phyloP scores from a whole-genome alignment of 2,888 invertebrate species.

The Oscheius sp. region DNA sequence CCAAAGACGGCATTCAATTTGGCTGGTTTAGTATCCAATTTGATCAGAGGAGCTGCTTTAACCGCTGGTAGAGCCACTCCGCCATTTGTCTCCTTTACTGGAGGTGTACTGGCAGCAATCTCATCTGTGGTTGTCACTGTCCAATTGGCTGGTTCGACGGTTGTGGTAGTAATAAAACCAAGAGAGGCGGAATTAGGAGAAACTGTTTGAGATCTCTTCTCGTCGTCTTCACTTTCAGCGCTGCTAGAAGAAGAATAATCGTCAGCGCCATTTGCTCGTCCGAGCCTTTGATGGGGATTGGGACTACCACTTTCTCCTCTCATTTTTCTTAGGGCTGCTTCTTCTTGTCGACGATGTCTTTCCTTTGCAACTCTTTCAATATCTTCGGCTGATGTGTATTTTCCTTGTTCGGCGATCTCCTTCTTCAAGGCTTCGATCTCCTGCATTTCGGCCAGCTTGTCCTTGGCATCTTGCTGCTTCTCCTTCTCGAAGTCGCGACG shows the following conservation, averaged over 20 bases:
- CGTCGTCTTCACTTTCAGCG: constrained; percentile 38
- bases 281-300: constrained; percentile 65
- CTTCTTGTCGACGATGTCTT: constrained; percentile 53
- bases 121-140: not conserved
- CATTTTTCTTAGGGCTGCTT: constrained; percentile 56
- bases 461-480: constrained; percentile 85
- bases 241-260: constrained; percentile 31
- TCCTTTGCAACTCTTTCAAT: constrained; percentile 64
- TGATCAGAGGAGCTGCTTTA: not conserved
- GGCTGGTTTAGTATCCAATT: constrained; percentile 5
- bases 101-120: not conserved
- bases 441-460: constrained; percentile 42
- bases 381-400: constrained; percentile 46
- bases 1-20: constrained; percentile 64
- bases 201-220: constrained; percentile 10
- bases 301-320: constrained; percentile 64
- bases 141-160: constrained; percentile 23
- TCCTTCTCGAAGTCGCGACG: constrained; percentile 91
- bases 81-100: constrained; percentile 1
- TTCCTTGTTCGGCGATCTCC: constrained; percentile 72
- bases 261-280: constrained; percentile 42
- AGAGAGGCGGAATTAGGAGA: constrained; percentile 11
- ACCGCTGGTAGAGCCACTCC: not conserved
- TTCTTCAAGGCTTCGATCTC: constrained; percentile 83
- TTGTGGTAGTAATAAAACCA: constrained; percentile 14